These are phyloP conservation scores for Steinernema carpocapsae DNA, from an alignment of 2,888 invertebrate genomes.

Conservation along the genomic window DNA sequence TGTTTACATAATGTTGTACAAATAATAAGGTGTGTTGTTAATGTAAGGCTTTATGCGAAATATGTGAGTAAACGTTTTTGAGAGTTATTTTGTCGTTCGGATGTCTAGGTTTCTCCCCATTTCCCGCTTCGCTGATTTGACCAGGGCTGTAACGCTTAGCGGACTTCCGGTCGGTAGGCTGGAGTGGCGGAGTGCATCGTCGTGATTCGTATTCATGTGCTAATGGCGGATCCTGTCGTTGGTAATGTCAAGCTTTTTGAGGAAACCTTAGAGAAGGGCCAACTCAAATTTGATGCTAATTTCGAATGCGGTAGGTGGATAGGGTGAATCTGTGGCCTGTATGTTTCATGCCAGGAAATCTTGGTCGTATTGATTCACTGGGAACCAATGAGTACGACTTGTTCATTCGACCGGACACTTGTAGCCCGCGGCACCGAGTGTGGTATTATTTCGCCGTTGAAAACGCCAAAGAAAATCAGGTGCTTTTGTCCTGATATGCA, in stretches of 20 bases:
- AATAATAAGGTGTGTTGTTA: slow-evolving; percentile 23
- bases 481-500: neutral
- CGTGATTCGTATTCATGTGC: neutral
- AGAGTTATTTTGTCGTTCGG: neutral
- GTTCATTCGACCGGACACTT: slow-evolving; percentile 92
- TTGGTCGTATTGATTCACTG: slow-evolving; percentile 58
- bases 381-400: slow-evolving; percentile 82
- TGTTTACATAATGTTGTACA: slow-evolving; percentile 22
- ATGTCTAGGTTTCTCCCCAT: neutral
- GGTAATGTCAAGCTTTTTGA: slow-evolving; percentile 71
- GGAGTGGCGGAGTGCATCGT: neutral
- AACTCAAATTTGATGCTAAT: slow-evolving; percentile 72
- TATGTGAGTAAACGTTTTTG: neutral
- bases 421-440: slow-evolving; percentile 86
- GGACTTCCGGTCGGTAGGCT: slow-evolving; percentile 12
- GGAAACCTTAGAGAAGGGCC: slow-evolving; percentile 70
- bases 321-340: neutral
- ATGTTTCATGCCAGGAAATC: slow-evolving; percentile 51
- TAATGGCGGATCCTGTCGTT: slow-evolving; percentile 68
- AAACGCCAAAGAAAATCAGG: slow-evolving; percentile 73
- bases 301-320: slow-evolving; percentile 72
- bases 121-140: neutral
- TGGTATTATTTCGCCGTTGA: slow-evolving; percentile 99
- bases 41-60: slow-evolving; percentile 23
- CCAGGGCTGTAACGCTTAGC: neutral